Conservation (phyloP, 2,888 invertebrate genomes). For the Thymelicus sylvestris region DNA sequence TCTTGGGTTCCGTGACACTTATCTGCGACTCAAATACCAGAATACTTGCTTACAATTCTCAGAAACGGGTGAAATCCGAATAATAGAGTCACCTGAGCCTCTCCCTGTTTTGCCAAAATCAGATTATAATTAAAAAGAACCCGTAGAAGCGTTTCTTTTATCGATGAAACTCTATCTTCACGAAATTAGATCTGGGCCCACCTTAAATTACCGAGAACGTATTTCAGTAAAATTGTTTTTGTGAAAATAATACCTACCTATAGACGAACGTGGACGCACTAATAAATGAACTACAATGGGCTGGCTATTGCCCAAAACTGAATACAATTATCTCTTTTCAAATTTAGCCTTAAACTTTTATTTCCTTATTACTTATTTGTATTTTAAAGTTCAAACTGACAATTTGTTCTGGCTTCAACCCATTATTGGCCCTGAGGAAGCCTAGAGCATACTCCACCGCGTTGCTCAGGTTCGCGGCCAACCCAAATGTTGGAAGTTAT, state of each 20-base stretch:
- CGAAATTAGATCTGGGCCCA: conserved; percentile 70
- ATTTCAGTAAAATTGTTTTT: conserved; percentile 23
- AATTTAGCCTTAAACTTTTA: no score
- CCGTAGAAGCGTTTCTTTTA: conserved; percentile 71
- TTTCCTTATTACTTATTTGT: no score
- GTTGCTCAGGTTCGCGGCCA: no score
- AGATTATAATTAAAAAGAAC: conserved; percentile 76
- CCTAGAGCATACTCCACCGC: no score
- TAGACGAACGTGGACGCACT: neutral
- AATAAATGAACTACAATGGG: no score
- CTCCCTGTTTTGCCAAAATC: conserved; percentile 60
- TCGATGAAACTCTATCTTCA: conserved; percentile 77
- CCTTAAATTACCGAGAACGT: conserved; percentile 20
- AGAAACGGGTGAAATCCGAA: conserved; percentile 35
- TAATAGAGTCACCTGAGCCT: conserved; percentile 56
- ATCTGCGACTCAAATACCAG: neutral
- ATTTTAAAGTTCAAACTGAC: no score
- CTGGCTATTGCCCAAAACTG: no score
- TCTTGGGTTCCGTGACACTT: no score
- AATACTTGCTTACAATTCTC: conserved; percentile 5
- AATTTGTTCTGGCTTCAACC: no score
- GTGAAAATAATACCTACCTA: conserved; percentile 43
- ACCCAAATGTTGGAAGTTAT: no score
- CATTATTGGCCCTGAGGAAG: no score
- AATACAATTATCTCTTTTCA: no score